A percentile compares a stretch with the other conserved stretches of the same genome.
Conservation (phyloP, 2,113 vertebrate species). For the Ptychochromis oligacanthus region DNA sequence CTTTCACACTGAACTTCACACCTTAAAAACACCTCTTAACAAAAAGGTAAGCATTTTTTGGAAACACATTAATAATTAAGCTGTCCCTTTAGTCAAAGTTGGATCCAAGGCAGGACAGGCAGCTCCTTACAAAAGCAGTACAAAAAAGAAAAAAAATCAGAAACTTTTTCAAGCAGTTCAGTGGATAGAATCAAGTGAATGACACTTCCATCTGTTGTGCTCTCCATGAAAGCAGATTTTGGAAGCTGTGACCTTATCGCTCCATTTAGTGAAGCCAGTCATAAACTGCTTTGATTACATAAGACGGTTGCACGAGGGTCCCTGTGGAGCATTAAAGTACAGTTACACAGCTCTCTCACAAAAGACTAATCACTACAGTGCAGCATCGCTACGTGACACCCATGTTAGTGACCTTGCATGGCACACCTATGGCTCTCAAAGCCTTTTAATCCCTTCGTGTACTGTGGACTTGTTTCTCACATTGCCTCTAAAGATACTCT, state of each 20-base stretch:
- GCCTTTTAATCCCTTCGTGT: not conserved
- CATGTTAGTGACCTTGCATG: not conserved
- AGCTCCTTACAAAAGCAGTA: not conserved
- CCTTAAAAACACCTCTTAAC: slow-evolving; percentile 25
- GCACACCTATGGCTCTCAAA: not conserved
- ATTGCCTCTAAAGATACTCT: not conserved
- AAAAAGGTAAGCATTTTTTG: slow-evolving; percentile 37
- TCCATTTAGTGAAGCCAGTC: slow-evolving; percentile 13
- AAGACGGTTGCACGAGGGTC: not conserved
- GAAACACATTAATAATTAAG: slow-evolving; percentile 57
- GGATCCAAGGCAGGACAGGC: slow-evolving; percentile 3
- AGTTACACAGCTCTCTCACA: not conserved
- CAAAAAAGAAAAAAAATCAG: not conserved
- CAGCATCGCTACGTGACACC: not conserved
- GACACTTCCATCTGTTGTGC: slow-evolving; percentile 22
- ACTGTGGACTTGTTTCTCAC: not conserved
- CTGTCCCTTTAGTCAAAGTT: slow-evolving; percentile 10
- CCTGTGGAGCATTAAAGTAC: not conserved
- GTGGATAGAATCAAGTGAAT: not conserved
- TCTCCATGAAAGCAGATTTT: slow-evolving; percentile 17
- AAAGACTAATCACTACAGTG: not conserved
- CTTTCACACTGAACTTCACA: slow-evolving; percentile 36
- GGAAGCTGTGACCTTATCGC: slow-evolving; percentile 18
- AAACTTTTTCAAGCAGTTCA: slow-evolving; percentile 8
- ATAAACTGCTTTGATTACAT: slow-evolving; percentile 8